Percentiles rank a stretch among this genome's conserved stretches.
Conservation (phyloP, 2,113 vertebrate genomes). For the Alexandromys fortis region DNA sequence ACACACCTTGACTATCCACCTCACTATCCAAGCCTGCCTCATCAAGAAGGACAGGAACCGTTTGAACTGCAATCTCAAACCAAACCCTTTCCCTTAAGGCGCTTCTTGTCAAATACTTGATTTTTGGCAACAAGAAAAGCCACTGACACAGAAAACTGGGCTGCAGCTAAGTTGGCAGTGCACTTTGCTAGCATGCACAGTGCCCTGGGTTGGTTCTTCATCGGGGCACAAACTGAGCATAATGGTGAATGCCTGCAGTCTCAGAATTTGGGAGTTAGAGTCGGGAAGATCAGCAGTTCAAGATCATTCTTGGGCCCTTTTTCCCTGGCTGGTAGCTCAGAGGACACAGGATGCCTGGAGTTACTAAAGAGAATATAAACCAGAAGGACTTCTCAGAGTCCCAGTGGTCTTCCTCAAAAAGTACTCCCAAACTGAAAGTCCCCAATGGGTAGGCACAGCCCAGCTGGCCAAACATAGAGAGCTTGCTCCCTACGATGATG, state of each 20-base stretch:
- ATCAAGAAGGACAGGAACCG: neutral
- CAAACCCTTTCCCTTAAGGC: neutral
- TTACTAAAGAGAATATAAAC: neutral
- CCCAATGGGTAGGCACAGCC: neutral
- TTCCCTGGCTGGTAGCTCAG: neutral
- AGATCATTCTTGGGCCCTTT: neutral
- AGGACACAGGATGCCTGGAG: neutral
- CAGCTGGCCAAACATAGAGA: neutral
- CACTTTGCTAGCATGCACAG: neutral
- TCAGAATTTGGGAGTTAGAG: neutral
- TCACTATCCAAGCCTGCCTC: neutral
- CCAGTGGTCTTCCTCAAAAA: neutral
- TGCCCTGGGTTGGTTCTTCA: neutral
- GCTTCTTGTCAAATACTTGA: neutral
- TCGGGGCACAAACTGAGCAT: neutral
- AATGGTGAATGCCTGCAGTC: neutral
- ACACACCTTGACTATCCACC: no score
- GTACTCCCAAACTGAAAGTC: neutral
- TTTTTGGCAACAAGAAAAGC: neutral
- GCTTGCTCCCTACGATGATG: neutral
- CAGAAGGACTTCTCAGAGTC: neutral
- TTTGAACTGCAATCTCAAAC: neutral
- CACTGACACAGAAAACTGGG: no score
- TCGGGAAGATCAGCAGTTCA: neutral
- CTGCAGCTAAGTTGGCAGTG: neutral